Base-by-base conservation (phyloP, 2,113 vertebrate genomes). In the Odocoileus virginianus region DNA sequence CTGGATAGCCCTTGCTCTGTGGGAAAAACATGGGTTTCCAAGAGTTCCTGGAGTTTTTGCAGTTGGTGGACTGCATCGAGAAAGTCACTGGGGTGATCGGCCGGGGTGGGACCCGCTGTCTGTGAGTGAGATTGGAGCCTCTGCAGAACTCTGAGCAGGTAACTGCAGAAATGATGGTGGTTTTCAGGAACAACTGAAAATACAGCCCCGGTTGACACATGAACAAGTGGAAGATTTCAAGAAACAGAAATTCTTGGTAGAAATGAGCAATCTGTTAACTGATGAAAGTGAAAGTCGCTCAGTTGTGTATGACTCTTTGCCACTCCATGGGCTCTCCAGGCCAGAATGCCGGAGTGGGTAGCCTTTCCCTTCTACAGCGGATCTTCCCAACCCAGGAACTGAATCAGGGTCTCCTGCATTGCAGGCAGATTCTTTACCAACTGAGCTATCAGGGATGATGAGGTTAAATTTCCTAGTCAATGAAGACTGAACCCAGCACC, bases 131-230 rank as follows among this genome's bases (percentile, higher is more conserved):
- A 36, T 1, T 78, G 82, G 14, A 98, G 43, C 36, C 89, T 96
- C 81, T 40, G 86, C 81, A 98, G 28, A 33, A 97, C 82, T 55
- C 85, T 82, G 86, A 96, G 86, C 15, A 98, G 86, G 87, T 98
- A 97, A 40, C 30, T 23, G 76, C 91, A 85, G 47, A 98, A 91
- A 43, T 95, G 95, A 50, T 0, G 81, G 16, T 95, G 55, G 45
- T 40, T 95, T 57, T 94, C 96, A 52, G 79, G 50, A 52, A 52
- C 50, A 2, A 25, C 98, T 98, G 96, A 14, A 89, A 87, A 64
- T 28, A 86, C 9, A 94, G 50, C 84, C 81, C 64, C 25, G 36
- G 47, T 61, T 67, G 27, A 79, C n/a, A 54, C 1, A 17, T 61
- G 79, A 58, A 28, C 28, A 52, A 33, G 79, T 14, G n/a, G 71